A percentile compares a stretch with the other conserved stretches of the same genome.
Conservation (phyloP, 2,888 invertebrate genomes). For the Thera britannica region DNA sequence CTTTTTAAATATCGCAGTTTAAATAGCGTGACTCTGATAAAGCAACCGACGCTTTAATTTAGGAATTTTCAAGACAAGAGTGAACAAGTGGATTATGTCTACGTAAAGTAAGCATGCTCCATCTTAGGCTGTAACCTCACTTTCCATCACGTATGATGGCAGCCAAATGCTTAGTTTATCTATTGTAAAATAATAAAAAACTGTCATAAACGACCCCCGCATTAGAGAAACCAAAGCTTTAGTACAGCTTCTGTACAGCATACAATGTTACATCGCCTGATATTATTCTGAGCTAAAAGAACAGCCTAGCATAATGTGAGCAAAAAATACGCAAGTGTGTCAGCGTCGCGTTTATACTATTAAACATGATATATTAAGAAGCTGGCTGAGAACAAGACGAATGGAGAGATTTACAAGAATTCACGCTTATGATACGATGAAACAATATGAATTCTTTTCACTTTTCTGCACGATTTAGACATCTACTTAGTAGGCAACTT, state of each 20-base stretch:
- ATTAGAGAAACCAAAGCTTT: background rate
- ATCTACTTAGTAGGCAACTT: background rate
- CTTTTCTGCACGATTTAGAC: background rate
- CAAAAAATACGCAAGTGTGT: constrained; percentile 24
- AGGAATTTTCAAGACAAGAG: too few relatives aligned
- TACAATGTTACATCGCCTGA: background rate
- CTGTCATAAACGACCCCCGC: background rate
- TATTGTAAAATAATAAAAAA: too few relatives aligned
- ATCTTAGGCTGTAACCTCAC: too few relatives aligned
- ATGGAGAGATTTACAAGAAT: constrained; percentile 37
- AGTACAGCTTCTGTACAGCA: background rate
- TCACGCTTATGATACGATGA: constrained; percentile 20
- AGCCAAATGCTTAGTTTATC: too few relatives aligned
- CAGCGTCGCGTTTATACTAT: constrained; percentile 35
- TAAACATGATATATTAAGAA: constrained; percentile 40
- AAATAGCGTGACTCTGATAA: too few relatives aligned
- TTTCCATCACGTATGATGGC: too few relatives aligned
- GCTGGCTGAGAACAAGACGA: constrained; percentile 37
- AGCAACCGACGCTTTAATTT: too few relatives aligned
- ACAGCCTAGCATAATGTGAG: constrained; percentile 16
- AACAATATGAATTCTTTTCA: background rate
- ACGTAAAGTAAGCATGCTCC: too few relatives aligned
- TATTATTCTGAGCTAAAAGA: constrained; percentile 8
- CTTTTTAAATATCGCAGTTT: too few relatives aligned
- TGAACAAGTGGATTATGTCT: too few relatives aligned